These are phyloP conservation scores for Echinarachnius parma DNA, from an alignment of 53 echinoderm and acorn worm genomes.

Conservation along the genomic window DNA sequence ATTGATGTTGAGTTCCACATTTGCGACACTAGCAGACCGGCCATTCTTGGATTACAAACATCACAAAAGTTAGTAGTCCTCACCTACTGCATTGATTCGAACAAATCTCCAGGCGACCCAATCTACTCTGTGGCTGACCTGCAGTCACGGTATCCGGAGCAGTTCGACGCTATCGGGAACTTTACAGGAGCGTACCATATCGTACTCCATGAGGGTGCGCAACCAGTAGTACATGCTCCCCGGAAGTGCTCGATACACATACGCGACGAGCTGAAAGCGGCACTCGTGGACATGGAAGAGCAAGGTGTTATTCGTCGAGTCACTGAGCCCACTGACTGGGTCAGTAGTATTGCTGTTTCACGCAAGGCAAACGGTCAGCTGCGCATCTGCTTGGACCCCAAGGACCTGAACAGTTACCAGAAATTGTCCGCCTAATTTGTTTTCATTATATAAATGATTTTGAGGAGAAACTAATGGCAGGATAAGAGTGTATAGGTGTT, in stretches of 20 bases:
- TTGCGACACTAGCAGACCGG: constrained; percentile 41
- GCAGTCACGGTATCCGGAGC: constrained; percentile 36
- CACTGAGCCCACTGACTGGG: constrained; percentile 71
- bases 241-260: constrained; percentile 53
- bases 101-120: not conserved
- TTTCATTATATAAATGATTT: no score
- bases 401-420: constrained; percentile 51
- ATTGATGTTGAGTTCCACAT: constrained; percentile 32
- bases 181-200: constrained; percentile 51
- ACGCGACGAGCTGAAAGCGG: constrained; percentile 52
- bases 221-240: constrained; percentile 19
- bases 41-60: constrained; percentile 44
- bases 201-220: constrained; percentile 9
- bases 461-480: no score
- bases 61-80: constrained; percentile 28
- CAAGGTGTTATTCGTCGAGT: constrained; percentile 54
- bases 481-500: no score
- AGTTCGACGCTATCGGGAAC: constrained; percentile 55
- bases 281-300: constrained; percentile 49
- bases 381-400: constrained; percentile 62
- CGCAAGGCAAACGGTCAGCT: constrained; percentile 53
- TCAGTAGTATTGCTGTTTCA: constrained; percentile 42
- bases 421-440: no score
- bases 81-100: constrained; percentile 15
- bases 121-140: constrained; percentile 24